Evolutionary conservation across 2,888 invertebrate genomes (phyloP), one percentile per base, ranked within the genome.

Genomic region (Epinotia bilunana): DNA sequence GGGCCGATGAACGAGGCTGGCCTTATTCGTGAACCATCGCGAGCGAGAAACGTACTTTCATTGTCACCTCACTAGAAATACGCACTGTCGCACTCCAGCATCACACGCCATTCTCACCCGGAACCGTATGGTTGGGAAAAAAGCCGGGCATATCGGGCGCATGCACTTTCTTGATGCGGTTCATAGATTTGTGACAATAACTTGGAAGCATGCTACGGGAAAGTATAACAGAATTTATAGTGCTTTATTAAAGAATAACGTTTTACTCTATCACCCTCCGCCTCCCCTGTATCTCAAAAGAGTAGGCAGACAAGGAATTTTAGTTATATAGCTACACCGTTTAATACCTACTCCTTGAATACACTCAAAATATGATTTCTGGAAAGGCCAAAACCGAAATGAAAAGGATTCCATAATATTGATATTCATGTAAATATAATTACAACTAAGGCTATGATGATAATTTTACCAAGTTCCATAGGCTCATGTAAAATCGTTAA

Each of bases 11-110:
- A 93, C 93, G 92, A 90, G 73, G 83, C 88, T 91, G 93, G 93
- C 93, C 93, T 93, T 91, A 91, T 93, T 94, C 88, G 85, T 84
- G 84, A 91, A 91, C 91, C 91, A 92, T 91, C 89, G 92, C 92
- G 89, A 87, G 86, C 90, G 90, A 91, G 92, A 92, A 91, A 93
- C 87, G 89, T 90, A 93, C 93, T 93, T 92, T 93, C 93, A 92
- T 93, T 93, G 93, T 92, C 93, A 91, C 90, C 91, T 88, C 84
- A 84, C 84, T 78, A 83, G 83, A 77, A 74, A 79, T 74, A 77
- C 75, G 69, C 64, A 67, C 69, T 77, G 74, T 72, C 75, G 69
- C 64, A 67, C 69, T 78, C 76, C 74, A 78, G 77, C 76, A 78
- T 71, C 70, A 71, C 62, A 70, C 67, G 63, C 73, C 76, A 60